Evolutionary conservation across 2,888 invertebrate genomes (phyloP).

Genomic region (Cephus pulcher): DNA sequence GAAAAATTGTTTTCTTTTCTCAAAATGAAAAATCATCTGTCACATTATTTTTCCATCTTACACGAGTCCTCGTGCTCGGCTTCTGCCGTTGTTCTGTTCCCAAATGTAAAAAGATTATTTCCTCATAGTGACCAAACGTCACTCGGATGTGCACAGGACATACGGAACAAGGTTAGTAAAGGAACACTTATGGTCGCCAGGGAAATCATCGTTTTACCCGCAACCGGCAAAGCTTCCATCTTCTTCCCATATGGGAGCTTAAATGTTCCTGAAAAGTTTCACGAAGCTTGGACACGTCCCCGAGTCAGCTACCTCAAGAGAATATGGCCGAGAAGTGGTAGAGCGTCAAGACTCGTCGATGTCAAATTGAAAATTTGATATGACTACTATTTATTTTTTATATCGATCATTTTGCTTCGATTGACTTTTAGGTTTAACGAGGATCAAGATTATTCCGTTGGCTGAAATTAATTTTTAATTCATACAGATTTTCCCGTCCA

Average conservation of each 20-base stretch:
- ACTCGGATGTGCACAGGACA: not conserved
- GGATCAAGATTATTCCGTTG: not conserved
- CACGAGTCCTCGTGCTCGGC: not conserved
- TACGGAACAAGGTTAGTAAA: not conserved
- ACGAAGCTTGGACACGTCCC: not conserved
- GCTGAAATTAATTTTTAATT: not conserved
- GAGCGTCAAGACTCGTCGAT: not conserved
- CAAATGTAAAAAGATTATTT: not conserved
- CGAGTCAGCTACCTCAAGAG: not conserved
- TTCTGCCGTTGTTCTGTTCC: not conserved
- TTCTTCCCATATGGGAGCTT: conserved; percentile 37
- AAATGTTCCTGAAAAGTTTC: not conserved
- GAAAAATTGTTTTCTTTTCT: not conserved
- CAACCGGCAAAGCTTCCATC: conserved; percentile 24
- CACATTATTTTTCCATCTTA: not conserved
- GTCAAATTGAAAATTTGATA: not conserved
- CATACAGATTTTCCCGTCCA: not conserved
- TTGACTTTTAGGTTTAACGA: not conserved
- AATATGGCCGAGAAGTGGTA: not conserved
- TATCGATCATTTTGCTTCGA: not conserved
- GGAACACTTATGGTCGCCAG: conserved; percentile 40
- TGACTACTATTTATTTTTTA: not conserved
- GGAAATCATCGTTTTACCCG: conserved; percentile 41
- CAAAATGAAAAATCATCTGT: not conserved
- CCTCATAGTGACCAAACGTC: not conserved